Evolutionary conservation across 23 tunicate species (phyloP).

Genomic region (Trididemnum nubilum): DNA sequence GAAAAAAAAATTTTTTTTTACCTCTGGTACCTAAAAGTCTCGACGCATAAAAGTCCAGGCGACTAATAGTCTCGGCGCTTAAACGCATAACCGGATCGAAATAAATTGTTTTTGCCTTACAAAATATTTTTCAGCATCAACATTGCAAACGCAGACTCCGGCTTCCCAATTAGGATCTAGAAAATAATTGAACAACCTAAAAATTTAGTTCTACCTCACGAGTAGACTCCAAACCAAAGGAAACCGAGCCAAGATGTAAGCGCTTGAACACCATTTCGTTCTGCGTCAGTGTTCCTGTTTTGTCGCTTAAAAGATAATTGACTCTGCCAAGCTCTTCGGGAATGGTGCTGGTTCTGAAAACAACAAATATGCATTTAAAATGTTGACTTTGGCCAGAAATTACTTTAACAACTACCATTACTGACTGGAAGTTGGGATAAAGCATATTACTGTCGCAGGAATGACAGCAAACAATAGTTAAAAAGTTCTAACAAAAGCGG

Average conservation of each 20-base stretch:
- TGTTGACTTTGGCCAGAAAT: not conserved
- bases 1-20: no score
- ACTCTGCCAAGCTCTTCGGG: conserved; percentile 96
- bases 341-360: conserved; percentile 73
- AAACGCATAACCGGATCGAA: no score
- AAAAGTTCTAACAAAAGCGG: no score
- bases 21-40: no score
- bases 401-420: not conserved
- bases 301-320: conserved; percentile 76
- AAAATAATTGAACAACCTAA: no score
- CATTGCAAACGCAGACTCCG: no score
- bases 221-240: conserved; percentile 67
- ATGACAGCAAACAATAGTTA: not conserved
- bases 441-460: not conserved
- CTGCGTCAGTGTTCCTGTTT: conserved; percentile 90
- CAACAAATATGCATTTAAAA: not conserved
- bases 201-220: conserved; percentile 77
- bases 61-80: no score
- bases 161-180: no score
- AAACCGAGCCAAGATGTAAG: conserved; percentile 85
- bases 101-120: no score
- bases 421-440: no score
- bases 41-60: no score
- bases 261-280: conserved; percentile 91
- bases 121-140: no score